phyloP scores from a whole-genome alignment of 2,888 invertebrate species.

The Zygogramma bicolorata region DNA sequence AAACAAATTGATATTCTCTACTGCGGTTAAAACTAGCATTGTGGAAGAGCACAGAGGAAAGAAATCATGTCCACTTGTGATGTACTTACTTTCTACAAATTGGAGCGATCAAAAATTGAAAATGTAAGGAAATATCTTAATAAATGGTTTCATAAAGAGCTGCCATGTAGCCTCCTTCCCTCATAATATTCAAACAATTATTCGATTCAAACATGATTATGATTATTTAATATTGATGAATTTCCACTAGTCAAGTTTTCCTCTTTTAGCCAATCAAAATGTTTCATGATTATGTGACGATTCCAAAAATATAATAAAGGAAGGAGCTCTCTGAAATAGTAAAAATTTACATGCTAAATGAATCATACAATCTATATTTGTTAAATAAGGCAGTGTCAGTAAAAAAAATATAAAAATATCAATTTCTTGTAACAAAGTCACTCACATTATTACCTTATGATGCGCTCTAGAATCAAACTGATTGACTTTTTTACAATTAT shows the following conservation, averaged over 20 bases:
- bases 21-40: no score
- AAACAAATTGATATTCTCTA: background rate
- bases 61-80: background rate
- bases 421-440: conserved; percentile 9
- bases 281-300: no score
- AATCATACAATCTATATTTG: conserved; percentile 36
- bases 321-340: background rate
- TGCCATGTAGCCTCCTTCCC: background rate
- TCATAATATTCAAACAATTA: background rate
- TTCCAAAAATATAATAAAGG: background rate
- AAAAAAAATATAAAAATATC: conserved; percentile 46
- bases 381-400: conserved; percentile 55
- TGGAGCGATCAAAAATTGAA: background rate
- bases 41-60: background rate
- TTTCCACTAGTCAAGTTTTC: no score
- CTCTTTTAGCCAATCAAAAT: no score
- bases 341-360: conserved; percentile 12
- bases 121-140: background rate
- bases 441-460: background rate
- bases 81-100: background rate
- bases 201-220: no score
- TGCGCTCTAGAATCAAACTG: background rate
- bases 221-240: no score
- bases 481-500: background rate
- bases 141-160: background rate